A percentile compares a stretch with the other conserved stretches of the same genome.
Evolutionary conservation across 2,888 invertebrate genomes (phyloP).

Genomic region (Cosmia trapezina): DNA sequence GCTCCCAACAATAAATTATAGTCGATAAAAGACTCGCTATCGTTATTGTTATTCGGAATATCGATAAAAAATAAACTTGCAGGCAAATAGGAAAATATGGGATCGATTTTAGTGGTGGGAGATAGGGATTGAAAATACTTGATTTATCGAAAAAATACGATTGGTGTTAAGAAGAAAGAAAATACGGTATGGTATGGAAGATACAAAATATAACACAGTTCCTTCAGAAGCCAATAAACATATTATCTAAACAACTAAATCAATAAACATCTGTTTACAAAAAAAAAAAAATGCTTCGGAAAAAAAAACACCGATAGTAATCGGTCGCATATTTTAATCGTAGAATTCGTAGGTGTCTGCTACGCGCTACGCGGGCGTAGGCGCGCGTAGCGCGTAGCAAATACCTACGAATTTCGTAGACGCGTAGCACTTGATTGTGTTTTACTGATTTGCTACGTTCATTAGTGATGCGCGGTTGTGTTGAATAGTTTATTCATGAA

Average conservation of each 20-base stretch:
- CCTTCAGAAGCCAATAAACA: neutral
- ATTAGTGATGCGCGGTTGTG: slow-evolving; percentile 30
- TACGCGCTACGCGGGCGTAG: slow-evolving; percentile 60
- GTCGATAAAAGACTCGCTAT: slow-evolving; percentile 76
- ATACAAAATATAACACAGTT: neutral
- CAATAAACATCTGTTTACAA: neutral
- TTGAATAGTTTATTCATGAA: slow-evolving; percentile 16
- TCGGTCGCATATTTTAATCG: neutral
- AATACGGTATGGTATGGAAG: neutral
- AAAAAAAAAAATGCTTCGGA: neutral
- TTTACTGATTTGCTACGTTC: slow-evolving; percentile 34
- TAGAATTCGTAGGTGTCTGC: slow-evolving; percentile 47
- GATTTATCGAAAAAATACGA: slow-evolving; percentile 29
- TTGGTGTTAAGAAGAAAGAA: too few relatives aligned
- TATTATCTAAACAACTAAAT: neutral
- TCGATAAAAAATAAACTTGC: slow-evolving; percentile 75
- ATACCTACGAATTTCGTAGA: slow-evolving; percentile 38
- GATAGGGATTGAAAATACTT: neutral
- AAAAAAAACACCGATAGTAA: neutral
- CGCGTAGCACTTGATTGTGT: slow-evolving; percentile 49
- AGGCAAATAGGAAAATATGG: slow-evolving; percentile 67
- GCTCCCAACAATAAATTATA: slow-evolving; percentile 72
- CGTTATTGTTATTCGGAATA: slow-evolving; percentile 76
- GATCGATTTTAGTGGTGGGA: slow-evolving; percentile 63
- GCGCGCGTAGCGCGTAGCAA: slow-evolving; percentile 57